A percentile compares a stretch with the other conserved stretches of the same genome.
phyloP scores from a whole-genome alignment of 2,888 invertebrate genomes.

The Ectemnius lituratus region DNA sequence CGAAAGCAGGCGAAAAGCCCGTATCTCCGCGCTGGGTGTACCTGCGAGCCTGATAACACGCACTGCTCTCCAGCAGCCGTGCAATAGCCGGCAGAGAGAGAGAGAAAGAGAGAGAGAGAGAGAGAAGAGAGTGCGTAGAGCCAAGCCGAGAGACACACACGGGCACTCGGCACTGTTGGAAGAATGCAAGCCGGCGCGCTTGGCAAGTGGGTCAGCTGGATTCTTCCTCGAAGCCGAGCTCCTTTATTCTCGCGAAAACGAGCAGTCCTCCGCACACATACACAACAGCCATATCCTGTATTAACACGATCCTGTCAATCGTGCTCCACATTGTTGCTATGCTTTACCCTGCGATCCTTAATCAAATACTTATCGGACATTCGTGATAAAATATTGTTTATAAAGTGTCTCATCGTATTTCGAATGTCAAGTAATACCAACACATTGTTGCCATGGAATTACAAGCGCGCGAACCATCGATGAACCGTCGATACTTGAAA shows the following conservation, averaged over 20 bases:
- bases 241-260: conserved; percentile 23
- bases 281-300: neutral
- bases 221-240: conserved; percentile 37
- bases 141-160: neutral
- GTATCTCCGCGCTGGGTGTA: conserved; percentile 45
- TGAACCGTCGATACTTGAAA: neutral
- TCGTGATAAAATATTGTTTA: neutral
- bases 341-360: neutral
- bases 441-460: neutral
- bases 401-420: neutral
- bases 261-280: conserved; percentile 28
- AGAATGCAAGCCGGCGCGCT: conserved; percentile 44
- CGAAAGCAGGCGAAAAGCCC: conserved; percentile 45
- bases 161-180: conserved; percentile 21
- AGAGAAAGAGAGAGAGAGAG: no score
- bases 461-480: neutral
- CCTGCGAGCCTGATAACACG: conserved; percentile 50
- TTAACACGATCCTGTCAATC: neutral
- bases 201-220: conserved; percentile 58
- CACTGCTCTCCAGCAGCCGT: conserved; percentile 14
- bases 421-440: neutral
- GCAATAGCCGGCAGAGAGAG: no score
- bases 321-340: neutral
- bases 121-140: no score
- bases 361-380: neutral